These are phyloP conservation scores for Poeciliopsis presidionis DNA, from an alignment of 2,797 vertebrate genomes.

Conservation along the genomic window DNA sequence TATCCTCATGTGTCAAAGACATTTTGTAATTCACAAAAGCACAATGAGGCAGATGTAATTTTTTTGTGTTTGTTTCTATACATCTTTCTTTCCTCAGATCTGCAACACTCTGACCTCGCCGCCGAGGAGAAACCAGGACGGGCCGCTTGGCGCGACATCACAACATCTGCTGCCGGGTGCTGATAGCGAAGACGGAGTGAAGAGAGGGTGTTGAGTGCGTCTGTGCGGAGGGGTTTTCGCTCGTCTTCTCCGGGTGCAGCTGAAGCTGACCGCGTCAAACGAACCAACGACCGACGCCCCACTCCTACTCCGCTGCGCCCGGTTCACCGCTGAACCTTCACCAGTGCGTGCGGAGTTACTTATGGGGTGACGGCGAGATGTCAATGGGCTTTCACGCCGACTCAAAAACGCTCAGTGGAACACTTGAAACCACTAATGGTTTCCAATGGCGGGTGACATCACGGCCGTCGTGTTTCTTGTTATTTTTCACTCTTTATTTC, in stretches of 20 bases:
- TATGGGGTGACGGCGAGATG: constrained; percentile 72
- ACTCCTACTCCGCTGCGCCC: constrained; percentile 48
- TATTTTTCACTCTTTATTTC: constrained; percentile 56
- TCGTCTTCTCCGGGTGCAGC: constrained; percentile 1
- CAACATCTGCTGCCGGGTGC: constrained; percentile 25
- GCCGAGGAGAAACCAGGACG: constrained; percentile 62
- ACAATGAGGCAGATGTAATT: constrained; percentile 40
- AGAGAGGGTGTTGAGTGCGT: constrained; percentile 1
- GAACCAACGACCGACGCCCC: constrained; percentile 48
- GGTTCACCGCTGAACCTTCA: constrained; percentile 60
- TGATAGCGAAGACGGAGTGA: constrained; percentile 36
- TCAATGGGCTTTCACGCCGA: constrained; percentile 54
- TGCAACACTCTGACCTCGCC: constrained; percentile 32
- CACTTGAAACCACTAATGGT: constrained; percentile 67
- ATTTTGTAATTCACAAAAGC: constrained; percentile 27
- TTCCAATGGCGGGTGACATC: constrained; percentile 68
- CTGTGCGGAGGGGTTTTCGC: not conserved
- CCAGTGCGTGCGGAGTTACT: constrained; percentile 60
- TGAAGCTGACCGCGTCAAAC: constrained; percentile 31
- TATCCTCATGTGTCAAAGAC: not conserved
- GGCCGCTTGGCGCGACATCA: constrained; percentile 51
- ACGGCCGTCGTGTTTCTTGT: constrained; percentile 61
- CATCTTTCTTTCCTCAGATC: constrained; percentile 52
- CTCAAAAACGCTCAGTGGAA: constrained; percentile 60
- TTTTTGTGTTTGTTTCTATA: constrained; percentile 44